Percentiles rank a stretch among this genome's conserved stretches.
These are phyloP conservation scores for Hestina assimilis DNA, from an alignment of 1,140 invertebrate species.

Conservation along the genomic window DNA sequence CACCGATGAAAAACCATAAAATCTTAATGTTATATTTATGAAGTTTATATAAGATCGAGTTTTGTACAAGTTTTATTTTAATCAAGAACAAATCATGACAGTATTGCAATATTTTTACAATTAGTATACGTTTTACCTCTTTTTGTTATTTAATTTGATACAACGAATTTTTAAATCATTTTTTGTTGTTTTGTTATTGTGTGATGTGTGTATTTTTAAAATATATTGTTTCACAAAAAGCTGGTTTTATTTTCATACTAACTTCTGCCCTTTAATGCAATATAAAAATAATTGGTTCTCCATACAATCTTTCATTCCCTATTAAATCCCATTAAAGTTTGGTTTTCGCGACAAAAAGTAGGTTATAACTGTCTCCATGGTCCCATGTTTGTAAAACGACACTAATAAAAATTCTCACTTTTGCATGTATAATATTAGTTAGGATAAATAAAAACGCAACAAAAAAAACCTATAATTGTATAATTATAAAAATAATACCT, in stretches of 20 bases:
- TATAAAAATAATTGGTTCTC: too few species aligned
- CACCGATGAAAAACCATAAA: slow-evolving; percentile 32
- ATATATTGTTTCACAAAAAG: slow-evolving; percentile 29
- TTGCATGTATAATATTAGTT: too few species aligned
- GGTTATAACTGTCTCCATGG: too few species aligned
- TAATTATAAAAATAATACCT: background rate
- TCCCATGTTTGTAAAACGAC: too few species aligned
- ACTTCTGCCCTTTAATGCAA: too few species aligned
- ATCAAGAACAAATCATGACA: slow-evolving; percentile 50
- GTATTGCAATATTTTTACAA: slow-evolving; percentile 44
- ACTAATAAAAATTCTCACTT: too few species aligned
- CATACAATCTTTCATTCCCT: too few species aligned
- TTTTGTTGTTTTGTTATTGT: slow-evolving; percentile 17
- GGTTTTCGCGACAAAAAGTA: too few species aligned
- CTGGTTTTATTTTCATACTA: slow-evolving; percentile 11
- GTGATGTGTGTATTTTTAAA: slow-evolving; percentile 25
- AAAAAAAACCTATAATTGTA: too few species aligned
- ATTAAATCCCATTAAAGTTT: too few species aligned
- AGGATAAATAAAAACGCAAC: too few species aligned
- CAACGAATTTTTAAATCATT: slow-evolving; percentile 38
- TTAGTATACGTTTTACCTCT: slow-evolving; percentile 20
- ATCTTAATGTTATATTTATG: slow-evolving; percentile 13
- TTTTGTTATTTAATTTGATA: slow-evolving; percentile 26
- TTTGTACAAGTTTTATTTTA: slow-evolving; percentile 13
- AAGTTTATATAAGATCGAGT: slow-evolving; percentile 13